Evolutionary conservation across 35 echinoderm and acorn worm genomes (phyloP).

Genomic region (Strongylocentrotus purpuratus): DNA sequence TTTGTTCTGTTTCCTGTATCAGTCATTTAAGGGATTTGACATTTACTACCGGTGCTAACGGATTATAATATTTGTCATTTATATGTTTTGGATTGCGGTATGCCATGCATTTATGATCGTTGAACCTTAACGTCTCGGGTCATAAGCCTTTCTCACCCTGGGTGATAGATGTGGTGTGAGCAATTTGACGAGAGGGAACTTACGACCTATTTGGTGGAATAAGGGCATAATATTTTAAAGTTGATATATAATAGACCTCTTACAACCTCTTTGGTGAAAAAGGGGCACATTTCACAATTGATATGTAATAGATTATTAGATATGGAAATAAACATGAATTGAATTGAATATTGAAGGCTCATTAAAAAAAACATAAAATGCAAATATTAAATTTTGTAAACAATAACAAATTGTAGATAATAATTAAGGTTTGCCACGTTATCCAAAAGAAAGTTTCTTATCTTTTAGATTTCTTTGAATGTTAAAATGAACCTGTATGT

Average conservation of each 20-base stretch:
- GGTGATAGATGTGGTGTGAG: background rate
- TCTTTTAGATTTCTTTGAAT: too few relatives aligned
- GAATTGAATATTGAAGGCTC: background rate
- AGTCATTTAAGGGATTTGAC: background rate
- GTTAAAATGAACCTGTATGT: too few relatives aligned
- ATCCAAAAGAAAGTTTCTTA: background rate
- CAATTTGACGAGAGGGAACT: background rate
- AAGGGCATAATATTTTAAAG: background rate
- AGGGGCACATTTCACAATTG: background rate
- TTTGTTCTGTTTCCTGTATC: background rate
- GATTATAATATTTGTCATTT: conserved; percentile 5
- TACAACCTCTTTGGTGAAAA: background rate
- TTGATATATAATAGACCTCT: background rate
- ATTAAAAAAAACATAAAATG: background rate
- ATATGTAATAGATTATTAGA: too few relatives aligned
- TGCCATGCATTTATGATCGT: background rate
- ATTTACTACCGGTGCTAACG: background rate
- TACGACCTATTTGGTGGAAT: background rate
- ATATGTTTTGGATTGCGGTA: background rate
- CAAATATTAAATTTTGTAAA: background rate
- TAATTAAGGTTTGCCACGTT: background rate
- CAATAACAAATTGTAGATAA: background rate
- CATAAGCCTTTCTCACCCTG: background rate
- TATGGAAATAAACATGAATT: background rate
- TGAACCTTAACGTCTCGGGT: conserved; percentile 5